Base-by-base conservation (phyloP, 2,888 invertebrate genomes). In the Netelia fuscicornis region DNA sequence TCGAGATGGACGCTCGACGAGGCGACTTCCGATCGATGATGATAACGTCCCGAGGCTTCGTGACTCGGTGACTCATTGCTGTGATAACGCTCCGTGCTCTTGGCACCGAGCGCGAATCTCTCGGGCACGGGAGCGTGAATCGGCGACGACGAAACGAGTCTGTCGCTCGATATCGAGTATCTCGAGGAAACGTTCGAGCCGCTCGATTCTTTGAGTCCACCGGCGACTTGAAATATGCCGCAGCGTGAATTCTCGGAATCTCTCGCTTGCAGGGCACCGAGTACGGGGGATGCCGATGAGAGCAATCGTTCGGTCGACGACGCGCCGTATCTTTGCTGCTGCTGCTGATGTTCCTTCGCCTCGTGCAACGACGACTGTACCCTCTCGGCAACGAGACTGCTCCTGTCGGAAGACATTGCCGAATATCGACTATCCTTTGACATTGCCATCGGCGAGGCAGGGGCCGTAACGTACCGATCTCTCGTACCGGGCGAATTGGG, bases 381-480 rank as follows among this genome's bases (percentile, higher is more conserved):
- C 93, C 93, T 84, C 94, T 92, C 94, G 94, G 89, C 95, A 94
- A 94, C 95, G 93, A 95, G 94, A 94, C 94, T 95, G 93, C 60
- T 78, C 62, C 95, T 95, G 94, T 95, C 96, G 93, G 95, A 95
- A 74, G 88, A 94, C 82, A 85, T 67, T 30, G 76, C 67, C 64
- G 87, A 75, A 20, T 85, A 86, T 71, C 86, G 80, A 72, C 44
- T 56, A 5, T 87, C 86, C 74, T 87, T 87, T 62, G 85, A 86
- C 42, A 88, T 87, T 58, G 85, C 85, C 42, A 88, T 91, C 77
- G 92, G 92, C 25, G 93, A 92, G 52, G 91, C 90, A 86, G 92
- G 90, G 44, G 92, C 90, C 13, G 92, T 91, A 44, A 91, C 89
- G 67, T 87, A 88, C 44, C 80, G 84, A 54, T 91, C 79, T 90